Evolutionary conservation across 2,888 invertebrate genomes (phyloP), one percentile per base, ranked within the genome.

Genomic region (Biston betularia): DNA sequence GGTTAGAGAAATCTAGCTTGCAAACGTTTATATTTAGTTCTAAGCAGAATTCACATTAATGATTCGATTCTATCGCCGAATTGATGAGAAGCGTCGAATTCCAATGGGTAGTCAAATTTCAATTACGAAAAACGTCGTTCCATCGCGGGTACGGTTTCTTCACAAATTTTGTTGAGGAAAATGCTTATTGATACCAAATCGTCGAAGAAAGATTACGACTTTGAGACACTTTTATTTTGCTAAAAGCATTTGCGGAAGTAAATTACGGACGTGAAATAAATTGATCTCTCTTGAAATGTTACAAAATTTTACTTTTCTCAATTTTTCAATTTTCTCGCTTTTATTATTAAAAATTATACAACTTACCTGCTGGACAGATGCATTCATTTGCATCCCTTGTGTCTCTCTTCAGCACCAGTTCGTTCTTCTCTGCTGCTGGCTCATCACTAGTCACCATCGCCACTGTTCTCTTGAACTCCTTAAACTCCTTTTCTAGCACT

Each of bases 311-410:
- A 24, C 1, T n/a, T n/a, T n/a, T n/a, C n/a, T n/a, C 1, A 24
- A 24, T 2, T 2, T 24, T 24, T 24, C 24, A 8, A 53, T 10
- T 11, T 38, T 35, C 38, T 15, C 6, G 12, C 10, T 38, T 33
- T 38, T 14, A 8, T 24, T 9, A 52, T 52, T 38, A 50, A 44
- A 52, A 52, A 14, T 24, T 3, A 24, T 24, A 24, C 57, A 10
- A 80, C 89, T 82, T 73, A 92, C 93, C 93, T 93, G 90, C 80
- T 70, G 93, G 93, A 84, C 93, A 93, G 33, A 86, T 80, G 83
- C 93, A 93, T 71, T 93, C 93, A 42, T 79, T 82, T 6, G 84
- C 86, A 77, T 93, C 92, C 65, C 93, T 87, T 59, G 82, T 82
- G 59, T 88, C 83, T 55, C 90, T 80, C 67, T 83, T 81, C 73